Base-by-base conservation (phyloP, 2,888 invertebrate genomes). In the Lordiphosa andalusiaca region DNA sequence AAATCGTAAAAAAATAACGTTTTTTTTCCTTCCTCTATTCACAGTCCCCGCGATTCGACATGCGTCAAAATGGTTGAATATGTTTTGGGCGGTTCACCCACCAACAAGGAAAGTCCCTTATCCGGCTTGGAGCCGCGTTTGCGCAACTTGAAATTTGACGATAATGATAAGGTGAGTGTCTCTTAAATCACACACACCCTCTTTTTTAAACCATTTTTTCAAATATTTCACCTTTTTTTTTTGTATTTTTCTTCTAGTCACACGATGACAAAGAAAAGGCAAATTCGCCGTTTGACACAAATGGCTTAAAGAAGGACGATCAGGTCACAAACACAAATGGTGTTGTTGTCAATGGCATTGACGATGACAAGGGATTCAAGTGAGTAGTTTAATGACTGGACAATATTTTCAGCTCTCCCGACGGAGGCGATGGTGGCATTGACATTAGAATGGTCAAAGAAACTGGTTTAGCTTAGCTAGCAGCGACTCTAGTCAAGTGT, bases 1-100 rank as follows among this genome's bases (percentile, higher is more conserved):
- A 4, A 19, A 19, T 19, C 19, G 19, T 19, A 19, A 19, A 19
- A 4, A 19, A 19, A 19, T 2, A 19, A 2, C 19, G 3, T 19
- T 19, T 19, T 4, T 19, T 19, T 19, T 3, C 3, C 36, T 53
- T 53, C 13, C 9, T 12, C 9, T n/a, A 10, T n/a, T n/a, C 4
- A 93, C 75, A 95, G 95, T 44, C 96, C 96, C 42, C 92, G 96
- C 68, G 96, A 97, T 89, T 96, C 97, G 74, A 96, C 96, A 64
- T 93, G 94, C 73, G 96, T 98, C 76, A 98, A 98, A 92, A 98
- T 98, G 97, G 98, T 98, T 53, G 98, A 99, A 91, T 98, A 98
- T 90, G 98, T 99, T 60, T 92, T 99, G 83, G 96, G 98, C 71
- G 96, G 95, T 69, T 96, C 96, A 67, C 96, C 97, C 19, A 97